Evolutionary conservation across 1,140 invertebrate species (phyloP).

Genomic region (Macrotrachela quadricornifera): DNA sequence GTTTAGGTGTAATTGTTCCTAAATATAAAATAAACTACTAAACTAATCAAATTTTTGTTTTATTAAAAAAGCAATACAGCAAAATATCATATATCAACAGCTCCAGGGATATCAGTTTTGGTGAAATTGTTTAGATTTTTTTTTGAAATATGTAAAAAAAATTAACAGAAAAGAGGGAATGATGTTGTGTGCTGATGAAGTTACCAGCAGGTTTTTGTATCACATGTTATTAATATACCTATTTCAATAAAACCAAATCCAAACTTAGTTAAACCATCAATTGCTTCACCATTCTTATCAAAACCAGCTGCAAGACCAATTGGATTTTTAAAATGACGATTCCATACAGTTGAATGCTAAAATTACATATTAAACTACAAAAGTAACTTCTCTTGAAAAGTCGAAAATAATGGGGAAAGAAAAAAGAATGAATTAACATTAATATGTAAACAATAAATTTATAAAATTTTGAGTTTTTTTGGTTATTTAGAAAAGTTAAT

Average conservation of each 20-base stretch:
- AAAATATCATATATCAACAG: no score
- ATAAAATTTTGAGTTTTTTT: not conserved
- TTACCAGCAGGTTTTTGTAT: no score
- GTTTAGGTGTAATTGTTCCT: slow-evolving; percentile 57
- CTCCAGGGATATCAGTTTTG: no score
- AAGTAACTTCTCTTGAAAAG: not conserved
- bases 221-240: slow-evolving; percentile 22
- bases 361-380: not conserved
- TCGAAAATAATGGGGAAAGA: no score
- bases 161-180: no score
- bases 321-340: slow-evolving; percentile 52
- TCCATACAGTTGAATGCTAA: slow-evolving; percentile 10
- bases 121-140: no score
- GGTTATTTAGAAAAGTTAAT: no score
- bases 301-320: slow-evolving; percentile 90
- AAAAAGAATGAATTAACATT: slow-evolving; percentile 9
- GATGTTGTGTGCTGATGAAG: no score
- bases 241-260: slow-evolving; percentile 92
- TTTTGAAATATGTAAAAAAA: no score
- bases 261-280: slow-evolving; percentile 52
- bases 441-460: not conserved
- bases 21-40: not conserved
- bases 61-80: no score
- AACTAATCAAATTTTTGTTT: not conserved
- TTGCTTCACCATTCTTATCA: slow-evolving; percentile 82